Conservation (phyloP, 2,888 invertebrate genomes). For the Chironomus riparius region DNA sequence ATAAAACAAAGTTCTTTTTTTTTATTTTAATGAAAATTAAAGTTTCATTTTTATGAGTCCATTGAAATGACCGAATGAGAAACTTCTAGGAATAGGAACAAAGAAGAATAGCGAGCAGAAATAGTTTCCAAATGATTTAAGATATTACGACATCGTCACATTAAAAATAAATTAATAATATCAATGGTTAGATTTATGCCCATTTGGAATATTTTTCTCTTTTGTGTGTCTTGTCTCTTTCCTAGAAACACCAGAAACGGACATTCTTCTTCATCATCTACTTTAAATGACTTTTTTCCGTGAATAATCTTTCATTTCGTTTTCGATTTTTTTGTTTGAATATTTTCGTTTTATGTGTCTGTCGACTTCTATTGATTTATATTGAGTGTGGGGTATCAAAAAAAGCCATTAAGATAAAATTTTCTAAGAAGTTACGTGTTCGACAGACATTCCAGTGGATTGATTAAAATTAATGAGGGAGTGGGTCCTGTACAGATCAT, state of each 20-base stretch:
- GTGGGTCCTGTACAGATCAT: not conserved
- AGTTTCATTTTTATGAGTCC: not conserved
- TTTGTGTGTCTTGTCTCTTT: not conserved
- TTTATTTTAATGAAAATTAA: not conserved
- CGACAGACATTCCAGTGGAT: not conserved
- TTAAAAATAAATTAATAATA: constrained; percentile 20
- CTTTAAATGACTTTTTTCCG: constrained; percentile 23
- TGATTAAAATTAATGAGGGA: not conserved
- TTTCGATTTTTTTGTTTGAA: not conserved
- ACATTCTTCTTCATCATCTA: constrained; percentile 24
- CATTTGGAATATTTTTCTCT: too few species aligned
- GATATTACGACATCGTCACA: not conserved
- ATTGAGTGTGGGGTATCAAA: not conserved
- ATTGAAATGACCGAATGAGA: not conserved
- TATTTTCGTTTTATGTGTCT: not conserved
- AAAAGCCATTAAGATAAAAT: constrained; percentile 15
- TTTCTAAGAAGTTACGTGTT: not conserved
- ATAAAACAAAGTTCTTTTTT: not conserved
- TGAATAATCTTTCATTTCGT: not conserved
- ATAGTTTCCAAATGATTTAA: constrained; percentile 1
- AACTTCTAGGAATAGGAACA: constrained; percentile 1
- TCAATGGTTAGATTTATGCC: constrained; percentile 16
- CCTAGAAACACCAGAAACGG: constrained; percentile 1
- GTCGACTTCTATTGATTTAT: constrained; percentile 11
- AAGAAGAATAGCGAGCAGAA: not conserved